These are phyloP conservation scores for Sebastes diaconus DNA, from an alignment of 2,797 vertebrate genomes.

Conservation along the genomic window DNA sequence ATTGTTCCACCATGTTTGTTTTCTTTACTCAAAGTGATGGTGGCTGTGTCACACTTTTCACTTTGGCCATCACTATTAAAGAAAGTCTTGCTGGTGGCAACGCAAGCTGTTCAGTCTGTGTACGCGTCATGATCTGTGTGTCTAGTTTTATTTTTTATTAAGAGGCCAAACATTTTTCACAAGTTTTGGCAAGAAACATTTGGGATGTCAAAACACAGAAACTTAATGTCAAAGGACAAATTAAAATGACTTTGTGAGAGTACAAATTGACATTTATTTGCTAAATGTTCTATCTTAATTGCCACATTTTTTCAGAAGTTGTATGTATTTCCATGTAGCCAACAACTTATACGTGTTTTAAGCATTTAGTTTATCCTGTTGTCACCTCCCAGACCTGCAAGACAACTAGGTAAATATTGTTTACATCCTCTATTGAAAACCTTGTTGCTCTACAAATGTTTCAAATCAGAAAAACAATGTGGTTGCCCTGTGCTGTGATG, in stretches of 20 bases:
- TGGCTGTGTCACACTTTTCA: conserved; percentile 82
- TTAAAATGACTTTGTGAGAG: background rate
- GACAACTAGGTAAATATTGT: background rate
- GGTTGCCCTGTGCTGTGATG: background rate
- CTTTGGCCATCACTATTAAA: conserved; percentile 91
- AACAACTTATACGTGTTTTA: background rate
- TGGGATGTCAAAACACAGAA: background rate
- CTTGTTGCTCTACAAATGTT: background rate
- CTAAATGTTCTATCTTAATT: background rate
- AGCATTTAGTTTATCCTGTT: background rate
- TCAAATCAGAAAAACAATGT: background rate
- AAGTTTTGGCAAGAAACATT: background rate
- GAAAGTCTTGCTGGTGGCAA: conserved; percentile 88
- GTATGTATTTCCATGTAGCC: background rate
- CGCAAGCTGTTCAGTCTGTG: conserved; percentile 46
- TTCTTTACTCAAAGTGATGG: conserved; percentile 75
- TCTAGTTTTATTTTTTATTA: background rate
- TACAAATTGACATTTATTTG: background rate
- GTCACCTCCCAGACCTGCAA: background rate
- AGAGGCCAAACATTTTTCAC: background rate
- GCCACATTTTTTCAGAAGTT: background rate
- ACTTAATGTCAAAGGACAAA: background rate
- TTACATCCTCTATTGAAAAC: background rate
- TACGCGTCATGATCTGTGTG: conserved; percentile 5
- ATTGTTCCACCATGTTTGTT: conserved; percentile 68